These are phyloP conservation scores for Pseudomugil gertrudae DNA, from an alignment of 2,797 vertebrate genomes.

Conservation along the genomic window DNA sequence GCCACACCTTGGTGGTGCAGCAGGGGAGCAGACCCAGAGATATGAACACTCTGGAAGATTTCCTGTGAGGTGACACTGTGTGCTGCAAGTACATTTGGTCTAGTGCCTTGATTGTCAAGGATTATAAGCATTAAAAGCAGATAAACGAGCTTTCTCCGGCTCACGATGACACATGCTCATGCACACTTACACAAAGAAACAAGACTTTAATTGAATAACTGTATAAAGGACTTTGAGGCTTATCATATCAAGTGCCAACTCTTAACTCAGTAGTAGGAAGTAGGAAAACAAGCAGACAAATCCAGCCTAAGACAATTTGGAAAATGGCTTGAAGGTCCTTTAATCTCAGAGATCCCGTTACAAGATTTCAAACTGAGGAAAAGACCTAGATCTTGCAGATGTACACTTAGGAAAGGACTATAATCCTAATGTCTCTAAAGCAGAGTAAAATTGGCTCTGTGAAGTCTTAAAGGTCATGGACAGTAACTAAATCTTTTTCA, in stretches of 20 bases:
- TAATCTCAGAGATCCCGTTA: conserved; percentile 72
- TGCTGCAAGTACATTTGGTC: conserved; percentile 17
- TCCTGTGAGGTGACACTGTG: conserved; percentile 21
- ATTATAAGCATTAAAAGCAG: conserved; percentile 29
- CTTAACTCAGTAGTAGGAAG: conserved; percentile 48
- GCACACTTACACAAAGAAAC: conserved; percentile 12
- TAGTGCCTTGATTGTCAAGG: conserved; percentile 30
- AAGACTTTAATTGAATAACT: conserved; percentile 62
- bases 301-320: conserved; percentile 67
- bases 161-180: conserved; percentile 20
- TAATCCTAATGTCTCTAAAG: conserved; percentile 12
- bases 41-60: conserved; percentile 44
- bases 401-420: not conserved
- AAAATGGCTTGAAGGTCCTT: conserved; percentile 54
- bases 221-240: conserved; percentile 63
- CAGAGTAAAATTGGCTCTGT: not conserved
- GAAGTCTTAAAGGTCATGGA: not conserved
- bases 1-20: conserved; percentile 50
- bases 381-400: conserved; percentile 33
- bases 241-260: conserved; percentile 56
- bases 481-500: not conserved
- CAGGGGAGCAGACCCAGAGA: conserved; percentile 30
- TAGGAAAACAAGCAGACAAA: conserved; percentile 64
- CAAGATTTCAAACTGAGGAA: conserved; percentile 38
- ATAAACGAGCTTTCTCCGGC: conserved; percentile 22